Base-by-base conservation (phyloP, 1,140 invertebrate species). In the Arctopsyche grandis region DNA sequence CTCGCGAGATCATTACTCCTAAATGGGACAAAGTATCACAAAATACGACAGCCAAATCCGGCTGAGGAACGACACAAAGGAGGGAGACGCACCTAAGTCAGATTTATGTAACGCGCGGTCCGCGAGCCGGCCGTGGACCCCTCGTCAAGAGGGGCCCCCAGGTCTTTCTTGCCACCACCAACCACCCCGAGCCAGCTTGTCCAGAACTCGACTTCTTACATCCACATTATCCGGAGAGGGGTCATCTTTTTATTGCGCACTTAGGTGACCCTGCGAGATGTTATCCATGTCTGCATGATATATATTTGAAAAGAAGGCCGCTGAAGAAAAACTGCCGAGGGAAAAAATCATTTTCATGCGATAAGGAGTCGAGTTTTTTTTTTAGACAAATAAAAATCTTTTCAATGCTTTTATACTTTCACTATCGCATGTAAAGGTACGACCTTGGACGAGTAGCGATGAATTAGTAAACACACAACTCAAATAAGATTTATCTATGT, bases 11-110 rank as follows among this genome's bases (percentile, higher is more conserved):
- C 66, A 71, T 58, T 66, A 78, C 44, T 43, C 22, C 75, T 77
- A 69, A 82, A 78, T 76, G 79, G 26, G 75, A 81, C 78, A 79
- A 79, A 77, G 78, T 75, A 82, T 79, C 22, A 71, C 77, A 75
- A 79, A 79, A 82, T 82, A 79, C 77, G 74, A 58, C 73, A 60
- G 21, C 46, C 77, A 21, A 66, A 73, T 77, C 73, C 52, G 26
- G 69, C 38, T 24, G 16, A 71, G 21, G 69, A 71, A 71, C 69
- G 69, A 71, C 63, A 66, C 63, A 66, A 66, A 26, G 63, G 5
- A 24, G 63, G 63, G 63, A 12, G 63, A 26, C n/a, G 14, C 38
- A 38, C 9, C 69, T 71, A 71, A 71, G 69, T 71, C 69, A 71
- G 69, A 71, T 71, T 71, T 71, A 71, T 71, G 29, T 16, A 71